Conservation (phyloP, 2,797 vertebrate genomes). For the Leucoraja ocellata region DNA sequence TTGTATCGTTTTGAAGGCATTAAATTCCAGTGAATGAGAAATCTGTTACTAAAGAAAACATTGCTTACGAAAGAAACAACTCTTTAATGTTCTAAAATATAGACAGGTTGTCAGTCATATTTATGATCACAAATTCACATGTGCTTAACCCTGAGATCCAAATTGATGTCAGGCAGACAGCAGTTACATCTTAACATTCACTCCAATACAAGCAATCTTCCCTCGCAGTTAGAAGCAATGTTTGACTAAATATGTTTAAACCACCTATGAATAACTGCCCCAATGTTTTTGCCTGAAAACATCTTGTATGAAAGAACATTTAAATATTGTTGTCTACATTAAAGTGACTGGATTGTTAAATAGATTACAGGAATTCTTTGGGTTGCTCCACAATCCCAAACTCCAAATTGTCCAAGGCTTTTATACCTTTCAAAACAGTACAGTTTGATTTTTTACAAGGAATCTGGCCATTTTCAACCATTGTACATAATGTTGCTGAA, state of each 20-base stretch:
- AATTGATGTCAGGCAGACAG: background rate
- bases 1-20: background rate
- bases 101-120: background rate
- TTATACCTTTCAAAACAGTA: background rate
- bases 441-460: background rate
- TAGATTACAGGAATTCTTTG: background rate
- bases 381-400: background rate
- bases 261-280: background rate
- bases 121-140: background rate
- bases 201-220: background rate
- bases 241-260: background rate
- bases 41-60: too few species aligned
- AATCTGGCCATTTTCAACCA: background rate
- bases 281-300: conserved; percentile 10
- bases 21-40: background rate
- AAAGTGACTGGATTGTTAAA: background rate
- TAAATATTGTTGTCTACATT: background rate
- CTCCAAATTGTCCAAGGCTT: background rate
- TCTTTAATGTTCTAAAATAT: background rate
- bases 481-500: background rate
- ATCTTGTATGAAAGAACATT: background rate
- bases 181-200: background rate
- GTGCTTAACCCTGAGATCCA: conserved; percentile 5
- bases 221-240: background rate
- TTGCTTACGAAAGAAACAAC: background rate